phyloP scores from a whole-genome alignment of 2,797 vertebrate genomes.

The Macropus fuliginosus region DNA sequence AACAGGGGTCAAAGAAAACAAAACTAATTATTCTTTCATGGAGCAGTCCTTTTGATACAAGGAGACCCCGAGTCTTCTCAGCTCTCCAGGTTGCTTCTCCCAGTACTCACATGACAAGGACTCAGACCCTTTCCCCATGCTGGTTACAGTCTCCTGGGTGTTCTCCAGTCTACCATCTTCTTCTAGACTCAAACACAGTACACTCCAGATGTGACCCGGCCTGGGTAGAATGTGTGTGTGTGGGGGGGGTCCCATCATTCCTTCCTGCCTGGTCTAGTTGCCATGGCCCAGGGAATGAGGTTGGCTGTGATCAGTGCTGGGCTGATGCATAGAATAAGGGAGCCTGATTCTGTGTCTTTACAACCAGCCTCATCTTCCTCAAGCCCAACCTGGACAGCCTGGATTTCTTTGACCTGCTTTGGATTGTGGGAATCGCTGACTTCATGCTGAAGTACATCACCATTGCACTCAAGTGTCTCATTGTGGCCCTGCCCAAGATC shows the following conservation, averaged over 20 bases:
- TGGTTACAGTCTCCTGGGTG: neutral
- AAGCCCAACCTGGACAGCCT: constrained; percentile 94
- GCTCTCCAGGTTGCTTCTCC: neutral
- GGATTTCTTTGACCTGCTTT: constrained; percentile 97
- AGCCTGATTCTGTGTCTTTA: neutral
- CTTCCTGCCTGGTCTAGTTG: neutral
- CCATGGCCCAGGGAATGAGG: neutral
- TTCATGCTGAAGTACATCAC: constrained; percentile 97
- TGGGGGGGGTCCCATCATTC: neutral
- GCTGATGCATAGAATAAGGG: neutral
- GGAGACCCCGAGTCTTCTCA: neutral
- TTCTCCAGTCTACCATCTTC: neutral
- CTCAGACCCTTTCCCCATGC: neutral
- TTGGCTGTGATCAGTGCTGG: neutral
- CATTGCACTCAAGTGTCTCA: constrained; percentile 93
- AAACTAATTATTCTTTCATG: neutral
- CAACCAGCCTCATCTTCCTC: constrained; percentile 93
- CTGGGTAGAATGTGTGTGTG: neutral
- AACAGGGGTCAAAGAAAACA: neutral
- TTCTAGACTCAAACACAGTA: neutral
- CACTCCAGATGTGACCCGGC: neutral
- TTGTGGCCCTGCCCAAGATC: constrained; percentile 95
- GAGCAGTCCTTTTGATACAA: neutral
- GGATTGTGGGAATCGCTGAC: constrained; percentile 97
- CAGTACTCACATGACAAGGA: neutral